phyloP scores from a whole-genome alignment of 2,113 vertebrate species.

The Labrus mixtus region DNA sequence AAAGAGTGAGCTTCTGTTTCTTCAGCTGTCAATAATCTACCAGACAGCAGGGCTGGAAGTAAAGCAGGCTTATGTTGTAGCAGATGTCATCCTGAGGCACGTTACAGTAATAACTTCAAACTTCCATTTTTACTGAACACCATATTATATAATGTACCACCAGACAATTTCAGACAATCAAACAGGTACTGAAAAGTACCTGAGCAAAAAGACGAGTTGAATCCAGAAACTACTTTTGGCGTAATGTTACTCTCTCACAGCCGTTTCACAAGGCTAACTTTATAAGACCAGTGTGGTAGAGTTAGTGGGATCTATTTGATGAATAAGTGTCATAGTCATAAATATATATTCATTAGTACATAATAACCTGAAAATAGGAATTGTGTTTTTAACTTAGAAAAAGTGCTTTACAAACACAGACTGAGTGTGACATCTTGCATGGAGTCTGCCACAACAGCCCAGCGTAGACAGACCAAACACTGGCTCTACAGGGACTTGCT shows the following conservation, averaged over 20 bases:
- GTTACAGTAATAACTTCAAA: slow-evolving; percentile 39
- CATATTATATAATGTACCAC: slow-evolving; percentile 15
- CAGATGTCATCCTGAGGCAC: slow-evolving; percentile 44
- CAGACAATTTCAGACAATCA: slow-evolving; percentile 17
- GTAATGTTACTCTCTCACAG: slow-evolving; percentile 5
- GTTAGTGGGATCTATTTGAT: too few species aligned
- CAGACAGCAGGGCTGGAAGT: slow-evolving; percentile 25
- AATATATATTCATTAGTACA: too few species aligned
- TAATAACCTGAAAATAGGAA: too few species aligned
- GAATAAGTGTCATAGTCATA: not conserved
- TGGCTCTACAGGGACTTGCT: too few species aligned
- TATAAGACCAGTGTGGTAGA: not conserved
- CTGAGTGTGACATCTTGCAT: too few species aligned
- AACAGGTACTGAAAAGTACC: too few species aligned
- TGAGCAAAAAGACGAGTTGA: slow-evolving; percentile 23
- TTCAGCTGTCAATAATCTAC: slow-evolving; percentile 59
- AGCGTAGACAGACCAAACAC: too few species aligned
- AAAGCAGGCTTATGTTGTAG: slow-evolving; percentile 17
- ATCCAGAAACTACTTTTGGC: slow-evolving; percentile 3
- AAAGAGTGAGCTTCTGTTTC: slow-evolving; percentile 48
- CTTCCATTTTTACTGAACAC: slow-evolving; percentile 38
- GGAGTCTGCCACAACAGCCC: too few species aligned
- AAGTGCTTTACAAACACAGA: too few species aligned
- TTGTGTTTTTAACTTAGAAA: too few species aligned
- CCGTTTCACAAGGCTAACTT: not conserved